These are phyloP conservation scores for Philhelius pedissequus DNA, from an alignment of 2,888 invertebrate species.

Conservation along the genomic window DNA sequence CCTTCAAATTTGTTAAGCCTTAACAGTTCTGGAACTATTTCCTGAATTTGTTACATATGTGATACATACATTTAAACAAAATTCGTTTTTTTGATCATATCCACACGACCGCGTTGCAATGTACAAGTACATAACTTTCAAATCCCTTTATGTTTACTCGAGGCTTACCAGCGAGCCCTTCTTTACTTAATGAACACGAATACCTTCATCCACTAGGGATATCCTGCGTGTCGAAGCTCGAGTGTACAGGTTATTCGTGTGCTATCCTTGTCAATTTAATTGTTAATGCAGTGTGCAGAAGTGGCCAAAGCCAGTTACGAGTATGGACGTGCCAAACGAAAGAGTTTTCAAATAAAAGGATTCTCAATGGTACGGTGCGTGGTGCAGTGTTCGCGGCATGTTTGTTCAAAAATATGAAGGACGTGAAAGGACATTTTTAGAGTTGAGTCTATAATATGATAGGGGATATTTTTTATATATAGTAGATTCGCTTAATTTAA, in stretches of 20 bases:
- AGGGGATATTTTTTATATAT: too few species aligned
- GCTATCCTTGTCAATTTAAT: neutral
- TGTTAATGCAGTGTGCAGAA: neutral
- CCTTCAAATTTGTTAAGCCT: too few species aligned
- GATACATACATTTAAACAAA: neutral
- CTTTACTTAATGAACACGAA: neutral
- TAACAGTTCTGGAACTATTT: too few species aligned
- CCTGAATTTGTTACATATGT: too few species aligned
- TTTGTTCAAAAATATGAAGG: neutral
- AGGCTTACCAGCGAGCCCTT: neutral
- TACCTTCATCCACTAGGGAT: neutral
- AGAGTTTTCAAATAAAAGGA: neutral
- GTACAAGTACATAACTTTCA: neutral
- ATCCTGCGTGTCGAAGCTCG: constrained; percentile 8
- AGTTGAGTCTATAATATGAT: neutral
- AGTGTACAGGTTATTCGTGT: neutral
- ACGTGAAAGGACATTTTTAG: neutral
- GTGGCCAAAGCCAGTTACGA: constrained; percentile 6
- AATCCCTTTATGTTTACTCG: neutral
- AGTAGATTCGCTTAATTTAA: neutral
- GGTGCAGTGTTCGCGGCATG: too few species aligned
- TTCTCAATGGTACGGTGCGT: too few species aligned
- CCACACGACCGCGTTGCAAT: neutral
- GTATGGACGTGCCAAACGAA: constrained; percentile 10
- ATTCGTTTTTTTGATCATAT: neutral